Base-by-base conservation (phyloP, 2,113 vertebrate species). In the Campylorhamphus procurvoides region DNA sequence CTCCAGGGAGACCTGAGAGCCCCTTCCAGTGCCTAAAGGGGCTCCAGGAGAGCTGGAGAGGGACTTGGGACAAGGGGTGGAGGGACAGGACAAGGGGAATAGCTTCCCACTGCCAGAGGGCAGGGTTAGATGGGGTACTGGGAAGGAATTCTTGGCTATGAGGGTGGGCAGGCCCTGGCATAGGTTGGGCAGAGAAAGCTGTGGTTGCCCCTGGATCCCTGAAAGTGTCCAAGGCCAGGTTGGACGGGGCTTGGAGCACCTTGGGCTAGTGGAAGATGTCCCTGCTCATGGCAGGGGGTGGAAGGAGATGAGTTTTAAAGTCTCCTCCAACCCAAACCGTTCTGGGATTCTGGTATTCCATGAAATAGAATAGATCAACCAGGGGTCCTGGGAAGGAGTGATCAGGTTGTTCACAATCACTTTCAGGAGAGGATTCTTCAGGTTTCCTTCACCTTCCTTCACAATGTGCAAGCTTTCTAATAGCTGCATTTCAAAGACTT, bases 291-390 rank as follows among this genome's bases (percentile, higher is more conserved):
- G 46, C 40, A 29, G 28, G 12, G 37, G 8, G 7, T 39, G 23
- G 18, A 0, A 52, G 1, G 1, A 6, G 46, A 10, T 53, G 28
- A 1, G 24, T 14, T 62, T 29, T 53, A 31, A 68, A 7, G 1
- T 68, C 7, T 6, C 14, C 53, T 14, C 13, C 62, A 39, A 22
- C 3, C 9, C n/a, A 76, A 62, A n/a, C n/a, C 20, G 27, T 2
- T n/a, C 33, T 53, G 33, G 9, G 53, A 37, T 58, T 53, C 18
- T 50, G 28, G 7, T 15, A 76, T 76, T 55, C 17, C 35, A 2
- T 55, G 25, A 12, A 35, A 55, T 16, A 33, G 27, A 62, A 50
- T 7, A 29, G 20, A 35, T 42, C 53, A 33, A 28, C 35, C 56
- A 31, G 4, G 37, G 18, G 5, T 73, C 6, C 15, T 42, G 39